Evolutionary conservation across 2,797 vertebrate species (phyloP).

Genomic region (Sebastes hopkinsi): DNA sequence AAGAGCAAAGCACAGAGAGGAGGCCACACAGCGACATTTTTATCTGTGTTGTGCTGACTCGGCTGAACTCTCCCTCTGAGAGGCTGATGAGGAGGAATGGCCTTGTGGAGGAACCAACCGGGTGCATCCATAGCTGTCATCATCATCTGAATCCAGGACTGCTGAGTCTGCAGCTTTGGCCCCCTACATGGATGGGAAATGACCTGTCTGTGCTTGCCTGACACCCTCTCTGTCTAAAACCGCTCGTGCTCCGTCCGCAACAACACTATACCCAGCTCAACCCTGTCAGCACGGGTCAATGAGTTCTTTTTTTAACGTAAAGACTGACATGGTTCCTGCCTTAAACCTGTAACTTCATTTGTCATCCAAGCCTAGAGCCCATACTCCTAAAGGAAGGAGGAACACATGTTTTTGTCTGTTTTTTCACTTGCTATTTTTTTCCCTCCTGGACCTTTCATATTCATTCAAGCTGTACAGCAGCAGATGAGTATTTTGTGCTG

Average conservation of each 20-base stretch:
- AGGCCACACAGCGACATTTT: constrained; percentile 74
- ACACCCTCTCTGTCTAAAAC: constrained; percentile 77
- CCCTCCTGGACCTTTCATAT: neutral
- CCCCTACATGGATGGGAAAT: constrained; percentile 80
- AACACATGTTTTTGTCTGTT: neutral
- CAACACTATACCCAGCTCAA: constrained; percentile 20
- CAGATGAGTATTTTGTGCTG: neutral
- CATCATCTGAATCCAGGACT: constrained; percentile 77
- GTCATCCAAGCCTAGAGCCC: constrained; percentile 4
- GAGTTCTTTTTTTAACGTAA: constrained; percentile 36
- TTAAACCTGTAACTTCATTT: constrained; percentile 26
- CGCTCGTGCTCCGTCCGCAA: constrained; percentile 42
- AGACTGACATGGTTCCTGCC: constrained; percentile 10
- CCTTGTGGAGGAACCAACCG: constrained; percentile 69
- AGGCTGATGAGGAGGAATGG: constrained; percentile 83
- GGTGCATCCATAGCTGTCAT: constrained; percentile 83
- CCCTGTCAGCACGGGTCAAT: constrained; percentile 30
- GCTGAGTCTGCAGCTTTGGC: constrained; percentile 77
- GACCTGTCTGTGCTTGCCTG: constrained; percentile 78
- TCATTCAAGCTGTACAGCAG: neutral
- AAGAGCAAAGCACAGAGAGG: constrained; percentile 46
- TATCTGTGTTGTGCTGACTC: constrained; percentile 80
- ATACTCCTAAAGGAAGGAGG: neutral
- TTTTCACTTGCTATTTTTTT: neutral
- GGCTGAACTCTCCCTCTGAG: constrained; percentile 78